Percentiles rank a stretch among this genome's conserved stretches.
phyloP scores from a whole-genome alignment of 2,888 invertebrate species.

The Lutraria lutraria region DNA sequence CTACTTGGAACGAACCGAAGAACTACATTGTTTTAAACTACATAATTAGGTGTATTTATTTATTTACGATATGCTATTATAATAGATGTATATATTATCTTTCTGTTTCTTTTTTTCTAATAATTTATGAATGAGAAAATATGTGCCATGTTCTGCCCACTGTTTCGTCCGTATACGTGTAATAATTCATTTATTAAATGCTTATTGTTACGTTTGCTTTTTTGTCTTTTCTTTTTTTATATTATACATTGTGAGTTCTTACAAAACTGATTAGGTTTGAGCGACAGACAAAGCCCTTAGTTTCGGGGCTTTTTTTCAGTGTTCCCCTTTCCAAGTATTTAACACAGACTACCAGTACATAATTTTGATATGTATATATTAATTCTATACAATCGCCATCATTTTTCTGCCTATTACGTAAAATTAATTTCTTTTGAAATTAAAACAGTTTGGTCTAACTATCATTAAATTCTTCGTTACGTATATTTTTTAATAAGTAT shows the following conservation, averaged over 20 bases:
- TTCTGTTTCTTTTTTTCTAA: slow-evolving; percentile 7
- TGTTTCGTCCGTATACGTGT: slow-evolving; percentile 6
- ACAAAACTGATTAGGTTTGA: slow-evolving; percentile 10
- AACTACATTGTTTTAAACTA: background rate
- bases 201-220: background rate
- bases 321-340: background rate
- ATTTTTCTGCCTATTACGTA: background rate
- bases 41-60: slow-evolving; percentile 10
- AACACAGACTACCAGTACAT: background rate
- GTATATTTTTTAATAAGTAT: background rate
- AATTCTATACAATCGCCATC: background rate
- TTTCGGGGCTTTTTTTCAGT: background rate
- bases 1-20: background rate
- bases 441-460: background rate
- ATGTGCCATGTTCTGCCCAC: background rate
- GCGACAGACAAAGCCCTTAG: background rate
- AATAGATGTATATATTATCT: slow-evolving; percentile 18
- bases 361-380: background rate
- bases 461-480: background rate
- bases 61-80: slow-evolving; percentile 15
- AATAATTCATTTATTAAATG: slow-evolving; percentile 12
- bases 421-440: background rate
- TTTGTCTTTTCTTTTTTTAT: background rate
- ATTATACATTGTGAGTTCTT: background rate
- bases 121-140: slow-evolving; percentile 22